Evolutionary conservation across 2,888 invertebrate species (phyloP), one percentile per base, ranked within the genome.

Genomic region (Eupsilia transversa): DNA sequence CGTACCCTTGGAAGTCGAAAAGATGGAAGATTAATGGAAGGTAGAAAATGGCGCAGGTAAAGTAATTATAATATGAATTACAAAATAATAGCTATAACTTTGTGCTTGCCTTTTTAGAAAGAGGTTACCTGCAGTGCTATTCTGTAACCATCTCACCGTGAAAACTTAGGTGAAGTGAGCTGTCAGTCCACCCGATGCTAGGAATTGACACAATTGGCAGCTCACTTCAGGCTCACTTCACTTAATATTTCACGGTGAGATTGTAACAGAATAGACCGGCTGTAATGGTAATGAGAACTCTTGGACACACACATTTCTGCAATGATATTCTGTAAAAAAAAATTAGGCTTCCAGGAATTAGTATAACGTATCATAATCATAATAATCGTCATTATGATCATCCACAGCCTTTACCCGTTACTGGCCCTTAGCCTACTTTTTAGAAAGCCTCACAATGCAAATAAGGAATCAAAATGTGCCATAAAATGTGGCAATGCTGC

Each of bases 1-100:
- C 43, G n/a, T 89, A 91, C 89, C 68, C 61, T 61, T 73, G 83
- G 41, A 85, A 86, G 82, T 84, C 86, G 86, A 71, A 76, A 46
- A 52, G 43, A 63, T 63, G 20, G 63, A 74, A 72, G n/a, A 46
- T 54, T 77, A 17, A 60, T 69, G 38, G 17, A n/a, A 41, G 10
- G 41, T 43, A 23, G 14, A 43, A 54, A 41, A 67, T 73, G 71
- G 56, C 7, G 17, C 7, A 43, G 33, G 60, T 43, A 10, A 17
- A 43, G 6, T 43, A 27, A 52, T 35, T 30, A 59, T 46, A n/a
- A n/a, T 33, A 9, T 59, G 9, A 59, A n/a, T 30, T 35, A 76
- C 17, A 57, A 35, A 74, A 46, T 63, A 35, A 56, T 56, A 20
- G 1, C 0, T 41, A 5, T 38, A 27, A 0, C 33, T 23, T 23